Evolutionary conservation across 2,797 vertebrate species (phyloP).

Genomic region (Sebastiscus albofasciatus): DNA sequence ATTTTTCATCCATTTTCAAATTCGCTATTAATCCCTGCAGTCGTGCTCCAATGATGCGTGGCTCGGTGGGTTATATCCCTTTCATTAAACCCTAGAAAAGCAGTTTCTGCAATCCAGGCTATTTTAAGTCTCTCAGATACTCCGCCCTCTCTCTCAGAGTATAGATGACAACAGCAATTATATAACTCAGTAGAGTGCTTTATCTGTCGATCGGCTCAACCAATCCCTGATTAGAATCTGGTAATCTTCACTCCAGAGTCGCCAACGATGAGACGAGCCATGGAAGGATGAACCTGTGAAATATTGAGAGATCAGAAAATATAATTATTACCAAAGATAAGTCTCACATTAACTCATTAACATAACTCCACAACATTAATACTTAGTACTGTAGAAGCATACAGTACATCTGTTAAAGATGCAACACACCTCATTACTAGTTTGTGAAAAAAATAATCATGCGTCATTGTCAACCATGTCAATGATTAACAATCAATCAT

Average conservation of each 20-base stretch:
- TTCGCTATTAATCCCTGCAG: constrained; percentile 72
- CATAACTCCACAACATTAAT: constrained; percentile 4
- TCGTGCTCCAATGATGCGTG: constrained; percentile 60
- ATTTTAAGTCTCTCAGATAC: constrained; percentile 53
- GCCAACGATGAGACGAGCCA: constrained; percentile 85
- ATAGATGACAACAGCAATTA: constrained; percentile 64
- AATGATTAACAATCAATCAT: not conserved
- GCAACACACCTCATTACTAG: not conserved
- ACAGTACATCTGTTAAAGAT: not conserved
- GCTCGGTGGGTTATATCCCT: constrained; percentile 77
- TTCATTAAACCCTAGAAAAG: constrained; percentile 75
- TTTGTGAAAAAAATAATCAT: not conserved
- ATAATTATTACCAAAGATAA: not conserved
- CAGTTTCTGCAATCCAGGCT: constrained; percentile 71
- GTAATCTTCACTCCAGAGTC: constrained; percentile 83
- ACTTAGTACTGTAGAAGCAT: not conserved
- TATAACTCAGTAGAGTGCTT: constrained; percentile 65
- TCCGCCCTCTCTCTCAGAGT: constrained; percentile 19
- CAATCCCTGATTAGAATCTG: constrained; percentile 80
- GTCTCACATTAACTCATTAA: not conserved
- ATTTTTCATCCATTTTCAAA: constrained; percentile 77
- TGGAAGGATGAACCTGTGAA: constrained; percentile 83
- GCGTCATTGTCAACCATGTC: not conserved
- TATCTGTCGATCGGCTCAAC: constrained; percentile 46
- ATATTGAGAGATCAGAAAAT: constrained; percentile 30